A percentile compares a stretch with the other conserved stretches of the same genome.
Conservation (phyloP, 2,888 invertebrate genomes). For the Nomada goodeniana region DNA sequence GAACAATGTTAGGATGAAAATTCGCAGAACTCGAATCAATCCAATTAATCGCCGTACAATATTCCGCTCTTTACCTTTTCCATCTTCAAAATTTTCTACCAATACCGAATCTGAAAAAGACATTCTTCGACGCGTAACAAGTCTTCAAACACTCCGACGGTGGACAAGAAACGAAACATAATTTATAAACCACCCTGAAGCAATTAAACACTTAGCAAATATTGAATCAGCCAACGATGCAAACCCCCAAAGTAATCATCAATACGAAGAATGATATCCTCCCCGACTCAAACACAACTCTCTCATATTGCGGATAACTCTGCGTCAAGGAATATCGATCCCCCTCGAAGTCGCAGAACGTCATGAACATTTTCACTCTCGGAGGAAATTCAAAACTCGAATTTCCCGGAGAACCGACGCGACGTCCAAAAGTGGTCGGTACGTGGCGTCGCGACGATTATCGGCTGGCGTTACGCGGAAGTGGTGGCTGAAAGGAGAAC, state of each 20-base stretch:
- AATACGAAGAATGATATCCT: background rate
- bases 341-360: background rate
- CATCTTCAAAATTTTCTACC: no score
- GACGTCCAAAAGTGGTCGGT: background rate
- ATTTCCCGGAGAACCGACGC: background rate
- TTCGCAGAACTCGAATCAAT: background rate
- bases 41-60: no score
- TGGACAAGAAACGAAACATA: no score
- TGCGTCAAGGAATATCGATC: background rate
- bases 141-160: no score
- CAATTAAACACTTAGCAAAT: no score
- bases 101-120: no score
- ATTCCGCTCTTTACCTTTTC: no score
- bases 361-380: background rate
- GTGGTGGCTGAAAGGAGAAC: constrained; percentile 13
- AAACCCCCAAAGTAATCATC: background rate
- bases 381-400: background rate
- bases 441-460: constrained; percentile 11
- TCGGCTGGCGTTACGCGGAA: constrained; percentile 20
- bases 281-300: background rate
- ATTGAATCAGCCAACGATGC: background rate
- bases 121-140: no score
- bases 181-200: no score
- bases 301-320: background rate
- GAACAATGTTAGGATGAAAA: constrained; percentile 6